A percentile compares a stretch with the other conserved stretches of the same genome.
Evolutionary conservation across 2,113 vertebrate genomes (phyloP).

Genomic region (Cyphomyrus plagiostoma): DNA sequence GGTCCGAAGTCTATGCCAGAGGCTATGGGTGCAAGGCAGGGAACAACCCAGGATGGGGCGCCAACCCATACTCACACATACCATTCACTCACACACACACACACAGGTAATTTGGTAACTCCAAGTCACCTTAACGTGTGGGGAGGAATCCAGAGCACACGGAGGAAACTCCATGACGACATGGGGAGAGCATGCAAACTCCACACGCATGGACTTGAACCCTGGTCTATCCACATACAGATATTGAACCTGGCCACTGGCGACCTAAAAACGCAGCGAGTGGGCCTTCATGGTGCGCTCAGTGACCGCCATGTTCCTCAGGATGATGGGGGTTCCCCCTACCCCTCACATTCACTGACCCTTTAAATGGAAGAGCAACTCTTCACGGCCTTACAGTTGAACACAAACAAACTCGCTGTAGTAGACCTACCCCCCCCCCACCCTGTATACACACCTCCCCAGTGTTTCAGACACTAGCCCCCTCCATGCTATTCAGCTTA

Average conservation of each 20-base stretch:
- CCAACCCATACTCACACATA: too few species aligned
- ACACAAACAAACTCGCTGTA: background rate
- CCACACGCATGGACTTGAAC: background rate
- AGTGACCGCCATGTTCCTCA: background rate
- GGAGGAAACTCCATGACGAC: background rate
- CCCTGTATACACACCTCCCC: background rate
- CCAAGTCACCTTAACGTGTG: background rate
- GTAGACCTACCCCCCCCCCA: background rate
- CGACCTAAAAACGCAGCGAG: background rate
- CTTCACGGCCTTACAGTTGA: background rate
- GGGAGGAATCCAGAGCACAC: background rate
- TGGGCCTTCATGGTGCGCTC: background rate
- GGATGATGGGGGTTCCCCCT: background rate
- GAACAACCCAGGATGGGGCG: too few species aligned
- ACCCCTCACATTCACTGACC: background rate
- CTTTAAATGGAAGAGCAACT: background rate
- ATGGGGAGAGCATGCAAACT: background rate
- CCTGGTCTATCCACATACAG: background rate
- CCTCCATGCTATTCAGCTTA: background rate
- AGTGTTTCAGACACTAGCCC: background rate
- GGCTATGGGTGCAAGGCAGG: background rate
- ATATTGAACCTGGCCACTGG: background rate
- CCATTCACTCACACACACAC: background rate
- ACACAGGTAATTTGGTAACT: background rate
- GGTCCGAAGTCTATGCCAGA: background rate